A percentile compares a stretch with the other conserved stretches of the same genome.
Conservation (phyloP, 2,797 vertebrate genomes). For the Oceanodroma leucorhoa region DNA sequence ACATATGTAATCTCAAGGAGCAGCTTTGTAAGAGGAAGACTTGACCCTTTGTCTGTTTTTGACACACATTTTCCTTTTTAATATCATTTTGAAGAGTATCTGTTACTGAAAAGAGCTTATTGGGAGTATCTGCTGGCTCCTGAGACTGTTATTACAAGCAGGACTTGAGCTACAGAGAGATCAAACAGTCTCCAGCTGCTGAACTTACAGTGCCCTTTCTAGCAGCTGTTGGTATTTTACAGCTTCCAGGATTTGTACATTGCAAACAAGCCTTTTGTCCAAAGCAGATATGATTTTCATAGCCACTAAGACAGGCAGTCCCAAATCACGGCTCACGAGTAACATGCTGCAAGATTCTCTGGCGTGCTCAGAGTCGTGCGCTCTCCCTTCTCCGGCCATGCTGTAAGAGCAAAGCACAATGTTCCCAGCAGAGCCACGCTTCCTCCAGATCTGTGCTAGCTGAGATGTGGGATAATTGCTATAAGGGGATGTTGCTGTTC, state of each 20-base stretch:
- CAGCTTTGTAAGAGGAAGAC: background rate
- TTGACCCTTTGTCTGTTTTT: slow-evolving; percentile 28
- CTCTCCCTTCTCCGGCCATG: background rate
- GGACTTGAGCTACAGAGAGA: slow-evolving; percentile 31
- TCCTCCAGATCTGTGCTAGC: background rate
- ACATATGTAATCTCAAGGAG: background rate
- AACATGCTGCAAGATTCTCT: background rate
- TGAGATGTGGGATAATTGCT: background rate
- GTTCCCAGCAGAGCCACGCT: background rate
- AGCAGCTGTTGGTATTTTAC: slow-evolving; percentile 40
- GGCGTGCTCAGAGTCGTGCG: accelerated
- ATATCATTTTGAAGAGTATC: slow-evolving; percentile 18
- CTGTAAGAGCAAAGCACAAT: background rate
- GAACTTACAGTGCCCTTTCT: slow-evolving; percentile 33
- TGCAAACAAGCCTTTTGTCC: slow-evolving; percentile 25
- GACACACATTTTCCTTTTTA: slow-evolving; percentile 11
- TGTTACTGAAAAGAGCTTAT: slow-evolving; percentile 29
- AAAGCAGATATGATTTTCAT: slow-evolving; percentile 8
- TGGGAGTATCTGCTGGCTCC: slow-evolving; percentile 36
- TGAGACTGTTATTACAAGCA: slow-evolving; percentile 12
- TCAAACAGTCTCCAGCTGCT: slow-evolving; percentile 60
- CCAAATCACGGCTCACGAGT: background rate
- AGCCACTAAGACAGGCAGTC: background rate
- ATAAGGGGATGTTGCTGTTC: background rate
- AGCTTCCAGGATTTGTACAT: slow-evolving; percentile 11